Evolutionary conservation across 2,113 vertebrate genomes (phyloP).

Genomic region (Cariama cristata): DNA sequence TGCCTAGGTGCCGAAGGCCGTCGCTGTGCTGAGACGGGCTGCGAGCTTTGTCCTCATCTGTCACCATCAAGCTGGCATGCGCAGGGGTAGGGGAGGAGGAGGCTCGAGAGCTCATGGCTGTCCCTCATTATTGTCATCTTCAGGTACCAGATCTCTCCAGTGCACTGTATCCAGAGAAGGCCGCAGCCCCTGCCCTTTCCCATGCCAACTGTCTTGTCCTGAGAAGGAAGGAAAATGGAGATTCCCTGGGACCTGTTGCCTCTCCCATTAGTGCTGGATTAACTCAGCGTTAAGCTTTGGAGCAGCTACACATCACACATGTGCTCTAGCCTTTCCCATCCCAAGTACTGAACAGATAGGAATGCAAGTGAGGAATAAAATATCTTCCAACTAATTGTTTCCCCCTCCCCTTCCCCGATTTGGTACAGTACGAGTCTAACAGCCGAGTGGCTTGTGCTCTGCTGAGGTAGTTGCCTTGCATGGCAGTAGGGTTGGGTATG

Average conservation of each 20-base stretch:
- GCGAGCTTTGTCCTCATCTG: neutral
- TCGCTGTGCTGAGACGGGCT: neutral
- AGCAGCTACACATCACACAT: neutral
- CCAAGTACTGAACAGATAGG: neutral
- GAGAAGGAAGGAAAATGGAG: neutral
- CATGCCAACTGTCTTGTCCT: neutral
- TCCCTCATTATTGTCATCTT: neutral
- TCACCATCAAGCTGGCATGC: neutral
- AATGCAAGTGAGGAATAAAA: conserved; percentile 15
- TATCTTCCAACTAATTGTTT: neutral
- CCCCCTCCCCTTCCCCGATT: neutral
- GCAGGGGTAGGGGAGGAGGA: neutral
- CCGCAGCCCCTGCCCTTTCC: neutral
- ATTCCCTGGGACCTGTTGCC: neutral
- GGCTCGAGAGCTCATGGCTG: neutral
- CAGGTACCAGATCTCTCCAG: conserved; percentile 16
- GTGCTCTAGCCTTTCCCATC: neutral
- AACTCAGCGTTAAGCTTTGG: neutral
- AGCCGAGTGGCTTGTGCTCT: neutral
- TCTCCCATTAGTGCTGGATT: neutral
- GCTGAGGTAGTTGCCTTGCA: neutral
- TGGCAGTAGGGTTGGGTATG: conserved; percentile 11
- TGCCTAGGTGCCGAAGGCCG: neutral
- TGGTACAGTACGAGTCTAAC: neutral
- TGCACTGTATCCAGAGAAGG: neutral